Evolutionary conservation across 2,888 invertebrate genomes (phyloP), one percentile per base, ranked within the genome.

Genomic region (Aromia moschata): DNA sequence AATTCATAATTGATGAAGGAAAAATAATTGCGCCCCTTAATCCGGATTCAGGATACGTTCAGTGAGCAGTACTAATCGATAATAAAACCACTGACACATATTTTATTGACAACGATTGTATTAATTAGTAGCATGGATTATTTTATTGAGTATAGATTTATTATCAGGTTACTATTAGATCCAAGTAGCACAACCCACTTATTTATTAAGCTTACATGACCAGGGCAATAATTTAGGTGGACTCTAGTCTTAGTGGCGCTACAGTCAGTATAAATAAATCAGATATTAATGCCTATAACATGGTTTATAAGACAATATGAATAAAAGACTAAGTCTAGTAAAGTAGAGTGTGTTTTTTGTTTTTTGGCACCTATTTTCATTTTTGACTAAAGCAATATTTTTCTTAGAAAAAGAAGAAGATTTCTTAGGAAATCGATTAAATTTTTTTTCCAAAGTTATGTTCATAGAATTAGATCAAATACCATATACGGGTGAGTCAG

Each of bases 21-120:
- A 33, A 10, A 33, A 11, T 33, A 33, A 33, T 33, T 46, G 25
- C 40, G 38, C 11, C 51, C 40, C 40, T 51, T 51, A 51, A 51
- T 51, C 51, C 51, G 51, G 51, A 51, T 51, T 30, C 51, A 51
- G 40, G 51, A 51, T 40, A 51, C 30, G 11, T 11, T 15, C 30
- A 25, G 4, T 30, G 14, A 44, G 11, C 36, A 30, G 38, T 30
- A 51, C 40, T 40, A 40, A 51, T 31, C 30, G 25, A 10, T 51
- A 51, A 31, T 30, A 40, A 30, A 40, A 12, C 7, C 11, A 44
- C 30, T 20, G 40, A 51, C 38, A 30, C 15, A 30, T 46, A 33
- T 31, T 40, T 36, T 40, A 51, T 40, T 51, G 25, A 15, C 30
- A 51, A 37, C 38, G 38, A 51, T 11, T 40, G 40, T 40, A 49